These are phyloP conservation scores for Periparus ater DNA, from an alignment of 2,797 vertebrate species.

Conservation along the genomic window DNA sequence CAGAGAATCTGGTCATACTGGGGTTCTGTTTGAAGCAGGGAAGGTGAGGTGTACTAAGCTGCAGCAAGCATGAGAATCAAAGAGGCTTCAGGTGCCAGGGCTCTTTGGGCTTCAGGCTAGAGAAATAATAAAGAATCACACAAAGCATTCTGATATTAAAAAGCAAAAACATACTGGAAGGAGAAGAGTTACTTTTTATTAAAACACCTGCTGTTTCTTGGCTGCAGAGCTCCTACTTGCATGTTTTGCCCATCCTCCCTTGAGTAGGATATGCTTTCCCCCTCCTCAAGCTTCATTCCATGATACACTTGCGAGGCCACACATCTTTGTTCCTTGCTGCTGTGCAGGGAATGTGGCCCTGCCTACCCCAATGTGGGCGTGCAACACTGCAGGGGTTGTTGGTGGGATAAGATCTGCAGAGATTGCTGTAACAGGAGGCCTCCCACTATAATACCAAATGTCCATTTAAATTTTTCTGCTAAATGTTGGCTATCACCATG, in stretches of 20 bases:
- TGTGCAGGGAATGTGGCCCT: fast-evolving
- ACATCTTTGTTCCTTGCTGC: background rate
- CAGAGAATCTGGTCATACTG: background rate
- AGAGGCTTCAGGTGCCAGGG: background rate
- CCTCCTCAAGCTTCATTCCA: background rate
- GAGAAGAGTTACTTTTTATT: background rate
- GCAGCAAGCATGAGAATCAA: background rate
- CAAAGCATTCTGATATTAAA: background rate
- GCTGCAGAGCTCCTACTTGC: background rate
- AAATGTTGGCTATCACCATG: background rate
- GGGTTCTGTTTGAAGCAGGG: background rate
- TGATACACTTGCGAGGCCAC: fast-evolving
- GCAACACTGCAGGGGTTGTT: background rate
- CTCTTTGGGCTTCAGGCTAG: background rate
- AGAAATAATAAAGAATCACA: background rate
- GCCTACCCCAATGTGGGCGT: fast-evolving
- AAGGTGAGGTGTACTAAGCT: background rate
- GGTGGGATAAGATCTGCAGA: background rate
- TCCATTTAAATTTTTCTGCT: background rate
- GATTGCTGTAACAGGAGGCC: background rate
- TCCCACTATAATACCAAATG: background rate
- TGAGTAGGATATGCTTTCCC: background rate
- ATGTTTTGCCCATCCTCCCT: background rate
- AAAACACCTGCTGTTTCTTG: background rate
- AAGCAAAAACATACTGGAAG: background rate